Evolutionary conservation across 2,888 invertebrate genomes (phyloP).

Genomic region (Junonia oenone): DNA sequence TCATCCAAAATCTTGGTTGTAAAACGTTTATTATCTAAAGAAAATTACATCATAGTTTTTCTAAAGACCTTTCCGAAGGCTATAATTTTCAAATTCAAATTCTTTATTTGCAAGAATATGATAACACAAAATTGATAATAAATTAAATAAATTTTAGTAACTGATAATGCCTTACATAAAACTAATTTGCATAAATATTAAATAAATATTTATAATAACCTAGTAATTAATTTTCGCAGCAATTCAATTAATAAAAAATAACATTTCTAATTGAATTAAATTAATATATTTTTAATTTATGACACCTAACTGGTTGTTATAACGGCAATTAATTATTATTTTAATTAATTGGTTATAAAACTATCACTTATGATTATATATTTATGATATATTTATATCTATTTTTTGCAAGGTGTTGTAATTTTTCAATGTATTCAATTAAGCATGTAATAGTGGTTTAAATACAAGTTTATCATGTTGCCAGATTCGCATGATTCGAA

Average conservation of each 20-base stretch:
- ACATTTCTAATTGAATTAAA: neutral
- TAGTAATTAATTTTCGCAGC: too few relatives aligned
- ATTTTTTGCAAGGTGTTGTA: neutral
- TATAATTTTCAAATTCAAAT: too few relatives aligned
- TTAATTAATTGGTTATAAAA: neutral
- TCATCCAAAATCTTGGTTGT: too few relatives aligned
- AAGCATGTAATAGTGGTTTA: neutral
- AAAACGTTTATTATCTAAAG: too few relatives aligned
- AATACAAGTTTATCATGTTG: too few relatives aligned
- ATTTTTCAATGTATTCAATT: neutral
- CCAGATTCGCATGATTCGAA: too few relatives aligned
- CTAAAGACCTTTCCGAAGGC: too few relatives aligned
- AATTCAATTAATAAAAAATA: neutral
- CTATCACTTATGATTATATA: neutral
- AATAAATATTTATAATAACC: too few relatives aligned
- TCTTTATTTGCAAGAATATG: too few relatives aligned
- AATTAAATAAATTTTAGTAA: neutral
- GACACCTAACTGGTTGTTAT: neutral
- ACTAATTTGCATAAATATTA: too few relatives aligned
- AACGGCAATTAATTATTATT: neutral
- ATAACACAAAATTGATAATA: too few relatives aligned
- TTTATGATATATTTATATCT: neutral
- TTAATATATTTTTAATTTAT: neutral
- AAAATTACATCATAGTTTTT: too few relatives aligned
- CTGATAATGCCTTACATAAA: neutral